phyloP scores from a whole-genome alignment of 2,797 vertebrate genomes.

The Mareca strepera region DNA sequence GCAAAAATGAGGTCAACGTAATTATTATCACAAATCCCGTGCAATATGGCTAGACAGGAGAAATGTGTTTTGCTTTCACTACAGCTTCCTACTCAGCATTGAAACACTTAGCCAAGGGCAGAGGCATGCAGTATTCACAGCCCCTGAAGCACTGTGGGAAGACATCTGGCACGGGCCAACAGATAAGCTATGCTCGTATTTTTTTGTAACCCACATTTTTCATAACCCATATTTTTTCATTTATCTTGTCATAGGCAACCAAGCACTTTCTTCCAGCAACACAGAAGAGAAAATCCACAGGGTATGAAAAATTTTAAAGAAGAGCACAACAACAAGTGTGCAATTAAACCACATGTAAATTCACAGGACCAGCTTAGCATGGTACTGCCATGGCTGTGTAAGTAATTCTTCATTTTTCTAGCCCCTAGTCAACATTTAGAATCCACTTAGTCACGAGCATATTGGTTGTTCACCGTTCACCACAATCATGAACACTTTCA shows the following conservation, averaged over 20 bases:
- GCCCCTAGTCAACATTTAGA: not conserved
- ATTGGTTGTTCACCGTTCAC: not conserved
- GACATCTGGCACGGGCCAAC: not conserved
- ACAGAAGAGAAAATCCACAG: not conserved
- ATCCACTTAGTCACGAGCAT: not conserved
- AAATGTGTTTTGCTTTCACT: not conserved
- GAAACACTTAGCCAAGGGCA: not conserved
- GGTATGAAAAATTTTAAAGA: not conserved
- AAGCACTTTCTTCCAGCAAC: not conserved
- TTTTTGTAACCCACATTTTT: not conserved
- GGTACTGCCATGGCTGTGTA: rapidly evolving
- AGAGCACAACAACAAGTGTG: not conserved
- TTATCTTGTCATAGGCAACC: not conserved
- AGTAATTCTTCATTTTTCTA: not conserved
- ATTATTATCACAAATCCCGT: not conserved
- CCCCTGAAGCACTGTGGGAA: rapidly evolving
- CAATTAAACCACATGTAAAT: not conserved
- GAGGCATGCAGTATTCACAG: not conserved
- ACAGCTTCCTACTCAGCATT: not conserved
- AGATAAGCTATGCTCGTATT: not conserved
- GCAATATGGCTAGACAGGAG: not conserved
- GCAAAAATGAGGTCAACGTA: not conserved
- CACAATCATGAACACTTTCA: not conserved
- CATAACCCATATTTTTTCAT: too few species aligned
- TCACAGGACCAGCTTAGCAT: not conserved